phyloP scores from a whole-genome alignment of 1,140 invertebrate genomes.

The Lasioglossum albipes region DNA sequence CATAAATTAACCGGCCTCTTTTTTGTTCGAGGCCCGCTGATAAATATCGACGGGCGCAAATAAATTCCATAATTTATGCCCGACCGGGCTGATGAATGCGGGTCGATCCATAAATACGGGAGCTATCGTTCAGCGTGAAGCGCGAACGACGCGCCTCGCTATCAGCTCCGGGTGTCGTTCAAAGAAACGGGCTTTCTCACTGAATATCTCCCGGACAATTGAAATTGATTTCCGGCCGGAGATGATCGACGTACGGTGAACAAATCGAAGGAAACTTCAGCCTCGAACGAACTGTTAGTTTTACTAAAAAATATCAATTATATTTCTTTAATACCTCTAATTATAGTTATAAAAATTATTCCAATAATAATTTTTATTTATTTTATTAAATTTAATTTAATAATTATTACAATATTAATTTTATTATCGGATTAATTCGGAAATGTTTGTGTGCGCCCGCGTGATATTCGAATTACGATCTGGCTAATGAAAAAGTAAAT shows the following conservation, averaged over 20 bases:
- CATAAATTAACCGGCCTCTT: conserved; percentile 36
- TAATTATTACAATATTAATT: too few species aligned
- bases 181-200: neutral
- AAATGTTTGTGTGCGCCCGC: neutral
- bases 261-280: too few species aligned
- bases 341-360: too few species aligned
- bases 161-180: neutral
- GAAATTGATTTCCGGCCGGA: too few species aligned
- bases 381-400: too few species aligned
- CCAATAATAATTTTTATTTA: too few species aligned
- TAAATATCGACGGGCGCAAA: conserved; percentile 44
- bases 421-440: too few species aligned
- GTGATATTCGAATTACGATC: neutral
- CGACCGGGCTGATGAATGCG: conserved; percentile 19
- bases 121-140: neutral
- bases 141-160: neutral
- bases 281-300: too few species aligned
- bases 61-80: conserved; percentile 51
- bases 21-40: neutral
- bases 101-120: conserved; percentile 25
- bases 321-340: too few species aligned
- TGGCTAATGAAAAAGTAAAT: neutral
- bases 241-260: too few species aligned
- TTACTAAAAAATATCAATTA: too few species aligned
- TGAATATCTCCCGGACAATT: neutral